Base-by-base conservation (phyloP, 2,797 vertebrate genomes). In the Tamandua tetradactyla region DNA sequence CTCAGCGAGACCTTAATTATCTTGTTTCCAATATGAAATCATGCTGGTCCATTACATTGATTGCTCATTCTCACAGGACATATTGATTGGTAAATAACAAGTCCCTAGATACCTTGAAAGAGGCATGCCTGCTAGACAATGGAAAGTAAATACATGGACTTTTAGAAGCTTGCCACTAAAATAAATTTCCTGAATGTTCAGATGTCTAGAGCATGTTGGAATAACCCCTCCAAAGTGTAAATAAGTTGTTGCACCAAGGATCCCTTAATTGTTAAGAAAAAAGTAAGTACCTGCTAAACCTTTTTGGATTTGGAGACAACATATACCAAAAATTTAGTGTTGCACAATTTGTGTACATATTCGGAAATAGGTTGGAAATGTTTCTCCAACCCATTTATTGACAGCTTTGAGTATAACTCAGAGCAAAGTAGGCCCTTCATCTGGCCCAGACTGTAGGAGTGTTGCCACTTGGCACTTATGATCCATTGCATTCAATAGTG, bases 11-110 rank as follows among this genome's bases (percentile, higher is more conserved):
- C 61, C 25, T 93, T 93, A 92, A 84, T 90, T 94, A 93, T 94
- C 82, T 90, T 93, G 82, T 90, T 90, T 80, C 55, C 55, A 92
- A 42, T 32, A 94, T 27, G 30, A 95, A 95, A 90, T 66, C 64
- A 80, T 69, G 44, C n/a, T 74, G 30, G 7, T 40, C 23, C 37
- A 66, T 80, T 85, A 69, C 40, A 92, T 25, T 57, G 69, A 94
- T 82, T 78, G 35, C 47, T 64, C 27, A 80, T 66, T 23, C 22
- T 94, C 52, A 76, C 80, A 95, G 52, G 27, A 72, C 12, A 72
- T 84, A 92, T 59, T 72, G 72, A 95, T 71, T 84, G 8, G 22
- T 76, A 71, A 61, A 7, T 68, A 81, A 71, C 4, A 78, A 2
- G 15, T 91, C 72, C 37, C 22, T 71, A 59, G 42, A 81, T 44